These are phyloP conservation scores for Trematocara variabile DNA, from an alignment of 2,113 vertebrate genomes.

Conservation along the genomic window DNA sequence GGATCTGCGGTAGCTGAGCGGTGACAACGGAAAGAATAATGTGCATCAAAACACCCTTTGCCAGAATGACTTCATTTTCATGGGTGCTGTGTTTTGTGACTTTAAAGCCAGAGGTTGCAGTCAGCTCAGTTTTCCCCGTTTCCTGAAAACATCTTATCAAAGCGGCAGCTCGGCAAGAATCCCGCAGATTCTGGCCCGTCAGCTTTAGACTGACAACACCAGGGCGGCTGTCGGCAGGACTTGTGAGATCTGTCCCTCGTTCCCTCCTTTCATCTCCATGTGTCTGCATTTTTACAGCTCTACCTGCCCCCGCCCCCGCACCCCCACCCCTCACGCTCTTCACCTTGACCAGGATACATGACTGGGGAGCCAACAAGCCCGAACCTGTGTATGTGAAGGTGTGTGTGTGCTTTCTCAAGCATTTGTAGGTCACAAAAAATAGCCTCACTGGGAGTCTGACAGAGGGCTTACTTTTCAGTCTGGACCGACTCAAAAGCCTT, in stretches of 20 bases:
- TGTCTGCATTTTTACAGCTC: constrained; percentile 29
- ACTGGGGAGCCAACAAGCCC: constrained; percentile 36
- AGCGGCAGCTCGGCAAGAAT: constrained; percentile 18
- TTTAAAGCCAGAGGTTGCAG: constrained; percentile 26
- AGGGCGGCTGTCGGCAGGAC: constrained; percentile 22
- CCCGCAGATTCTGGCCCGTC: constrained; percentile 28
- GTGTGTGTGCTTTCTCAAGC: constrained; percentile 27
- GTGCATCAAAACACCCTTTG: neutral
- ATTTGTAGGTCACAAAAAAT: constrained; percentile 61
- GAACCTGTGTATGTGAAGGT: neutral
- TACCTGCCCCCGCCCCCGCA: neutral
- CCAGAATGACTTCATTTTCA: constrained; percentile 20
- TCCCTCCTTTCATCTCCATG: constrained; percentile 57
- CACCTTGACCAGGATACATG: constrained; percentile 53
- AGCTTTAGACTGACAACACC: constrained; percentile 43
- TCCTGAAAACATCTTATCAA: constrained; percentile 41
- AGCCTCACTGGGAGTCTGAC: constrained; percentile 45
- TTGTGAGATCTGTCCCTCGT: constrained; percentile 7
- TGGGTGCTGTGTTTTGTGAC: constrained; percentile 2
- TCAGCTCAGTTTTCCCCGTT: constrained; percentile 8
- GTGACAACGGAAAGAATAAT: neutral
- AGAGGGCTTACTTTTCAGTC: constrained; percentile 31
- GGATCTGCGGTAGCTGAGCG: neutral
- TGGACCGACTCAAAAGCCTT: constrained; percentile 31
- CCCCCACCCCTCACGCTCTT: neutral